Percentiles rank a stretch among this genome's conserved stretches.
These are phyloP conservation scores for Collichthys lucidus DNA, from an alignment of 2,113 vertebrate genomes.

Conservation along the genomic window DNA sequence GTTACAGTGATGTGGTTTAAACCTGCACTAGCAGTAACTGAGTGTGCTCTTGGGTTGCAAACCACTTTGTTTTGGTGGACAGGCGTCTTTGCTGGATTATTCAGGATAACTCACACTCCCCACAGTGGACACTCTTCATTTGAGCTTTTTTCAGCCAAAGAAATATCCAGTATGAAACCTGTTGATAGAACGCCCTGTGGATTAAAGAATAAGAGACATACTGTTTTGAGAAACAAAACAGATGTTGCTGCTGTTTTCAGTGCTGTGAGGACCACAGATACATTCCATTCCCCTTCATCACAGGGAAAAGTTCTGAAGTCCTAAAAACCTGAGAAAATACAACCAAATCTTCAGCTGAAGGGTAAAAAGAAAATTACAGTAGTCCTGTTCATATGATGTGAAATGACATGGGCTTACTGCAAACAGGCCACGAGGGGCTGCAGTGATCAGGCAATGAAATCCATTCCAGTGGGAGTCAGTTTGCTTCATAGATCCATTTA, in stretches of 20 bases:
- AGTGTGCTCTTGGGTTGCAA: background rate
- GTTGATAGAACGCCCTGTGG: background rate
- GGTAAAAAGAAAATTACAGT: background rate
- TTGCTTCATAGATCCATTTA: background rate
- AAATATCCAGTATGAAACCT: background rate
- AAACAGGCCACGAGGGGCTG: background rate
- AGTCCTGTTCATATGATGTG: background rate
- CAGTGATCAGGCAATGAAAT: background rate
- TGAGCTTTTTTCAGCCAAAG: background rate
- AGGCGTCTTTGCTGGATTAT: background rate
- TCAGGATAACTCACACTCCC: background rate
- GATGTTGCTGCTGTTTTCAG: background rate
- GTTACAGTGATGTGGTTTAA: background rate
- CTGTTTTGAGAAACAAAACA: background rate
- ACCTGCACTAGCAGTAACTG: background rate
- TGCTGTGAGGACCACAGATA: background rate
- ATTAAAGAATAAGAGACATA: background rate
- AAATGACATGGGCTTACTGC: background rate
- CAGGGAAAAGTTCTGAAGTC: too few species aligned
- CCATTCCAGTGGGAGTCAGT: background rate
- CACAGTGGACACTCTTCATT: background rate
- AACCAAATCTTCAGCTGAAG: too few species aligned
- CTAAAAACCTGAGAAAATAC: background rate
- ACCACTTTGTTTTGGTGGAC: background rate
- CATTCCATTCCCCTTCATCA: too few species aligned